phyloP scores from a whole-genome alignment of 2,797 vertebrate species.

The Gymnopithys bicolor region DNA sequence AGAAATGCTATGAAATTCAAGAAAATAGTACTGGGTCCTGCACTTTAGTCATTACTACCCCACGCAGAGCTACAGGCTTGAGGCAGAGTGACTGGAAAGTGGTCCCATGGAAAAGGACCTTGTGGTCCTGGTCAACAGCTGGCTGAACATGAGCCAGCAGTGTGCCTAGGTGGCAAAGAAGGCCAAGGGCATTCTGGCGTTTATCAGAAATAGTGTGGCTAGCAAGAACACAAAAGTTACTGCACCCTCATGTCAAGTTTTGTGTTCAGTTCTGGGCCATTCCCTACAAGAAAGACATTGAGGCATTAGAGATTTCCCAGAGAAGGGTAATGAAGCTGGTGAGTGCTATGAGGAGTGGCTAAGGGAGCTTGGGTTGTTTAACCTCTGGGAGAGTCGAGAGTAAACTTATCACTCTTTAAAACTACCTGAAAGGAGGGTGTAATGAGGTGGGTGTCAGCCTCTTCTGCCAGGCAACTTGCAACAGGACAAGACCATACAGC shows the following conservation, averaged over 20 bases:
- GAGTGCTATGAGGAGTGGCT: background rate
- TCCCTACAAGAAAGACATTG: background rate
- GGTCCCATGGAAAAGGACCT: background rate
- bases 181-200: fast-evolving
- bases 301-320: background rate
- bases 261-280: background rate
- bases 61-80: background rate
- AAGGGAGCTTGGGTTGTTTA: background rate
- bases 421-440: background rate
- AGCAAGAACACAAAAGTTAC: background rate
- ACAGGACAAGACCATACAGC: background rate
- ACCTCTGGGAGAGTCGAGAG: background rate
- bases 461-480: background rate
- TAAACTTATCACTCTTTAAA: background rate
- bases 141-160: fast-evolving
- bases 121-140: background rate
- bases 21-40: background rate
- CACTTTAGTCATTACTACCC: background rate
- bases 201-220: background rate
- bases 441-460: fast-evolving
- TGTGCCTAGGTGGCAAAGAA: background rate
- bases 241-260: background rate
- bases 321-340: background rate
- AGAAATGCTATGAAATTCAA: background rate
- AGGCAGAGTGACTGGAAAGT: background rate